These are phyloP conservation scores for Fistularia commersonii DNA, from an alignment of 2,797 vertebrate genomes.

Conservation along the genomic window DNA sequence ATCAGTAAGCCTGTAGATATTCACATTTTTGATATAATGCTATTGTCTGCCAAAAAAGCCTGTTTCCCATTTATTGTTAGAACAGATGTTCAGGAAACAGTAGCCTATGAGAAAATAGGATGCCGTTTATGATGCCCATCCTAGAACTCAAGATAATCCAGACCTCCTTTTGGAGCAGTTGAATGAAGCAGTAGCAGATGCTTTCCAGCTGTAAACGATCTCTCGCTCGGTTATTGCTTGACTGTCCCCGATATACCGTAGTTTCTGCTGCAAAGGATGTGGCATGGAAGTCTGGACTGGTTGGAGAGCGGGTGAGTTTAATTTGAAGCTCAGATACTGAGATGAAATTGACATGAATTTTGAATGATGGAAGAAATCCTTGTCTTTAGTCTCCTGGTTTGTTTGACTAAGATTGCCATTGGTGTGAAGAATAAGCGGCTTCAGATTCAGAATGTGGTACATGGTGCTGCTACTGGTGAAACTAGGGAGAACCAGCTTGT, in stretches of 20 bases:
- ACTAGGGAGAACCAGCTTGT: constrained; percentile 48
- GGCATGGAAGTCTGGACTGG: constrained; percentile 88
- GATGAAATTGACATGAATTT: background rate
- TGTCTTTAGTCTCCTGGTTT: background rate
- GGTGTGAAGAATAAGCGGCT: constrained; percentile 75
- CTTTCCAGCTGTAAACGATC: background rate
- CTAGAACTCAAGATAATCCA: too few relatives aligned
- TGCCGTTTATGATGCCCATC: too few relatives aligned
- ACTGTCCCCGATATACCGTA: constrained; percentile 33
- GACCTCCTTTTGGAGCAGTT: background rate
- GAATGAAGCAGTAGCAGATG: background rate
- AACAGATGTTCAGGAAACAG: too few relatives aligned
- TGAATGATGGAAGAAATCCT: background rate
- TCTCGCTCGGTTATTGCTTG: background rate
- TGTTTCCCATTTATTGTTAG: too few relatives aligned
- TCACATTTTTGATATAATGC: too few relatives aligned
- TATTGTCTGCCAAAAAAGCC: too few relatives aligned
- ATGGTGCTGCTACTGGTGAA: constrained; percentile 50
- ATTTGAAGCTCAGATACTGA: background rate
- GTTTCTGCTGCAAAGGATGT: constrained; percentile 85
- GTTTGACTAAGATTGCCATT: constrained; percentile 71
- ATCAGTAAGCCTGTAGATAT: too few relatives aligned
- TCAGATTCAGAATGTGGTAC: constrained; percentile 73
- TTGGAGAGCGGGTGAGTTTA: constrained; percentile 84
- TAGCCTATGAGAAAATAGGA: too few relatives aligned